Evolutionary conservation across 1,140 invertebrate genomes (phyloP), one percentile per base, ranked within the genome.

Genomic region (Mactra quadrangularis): DNA sequence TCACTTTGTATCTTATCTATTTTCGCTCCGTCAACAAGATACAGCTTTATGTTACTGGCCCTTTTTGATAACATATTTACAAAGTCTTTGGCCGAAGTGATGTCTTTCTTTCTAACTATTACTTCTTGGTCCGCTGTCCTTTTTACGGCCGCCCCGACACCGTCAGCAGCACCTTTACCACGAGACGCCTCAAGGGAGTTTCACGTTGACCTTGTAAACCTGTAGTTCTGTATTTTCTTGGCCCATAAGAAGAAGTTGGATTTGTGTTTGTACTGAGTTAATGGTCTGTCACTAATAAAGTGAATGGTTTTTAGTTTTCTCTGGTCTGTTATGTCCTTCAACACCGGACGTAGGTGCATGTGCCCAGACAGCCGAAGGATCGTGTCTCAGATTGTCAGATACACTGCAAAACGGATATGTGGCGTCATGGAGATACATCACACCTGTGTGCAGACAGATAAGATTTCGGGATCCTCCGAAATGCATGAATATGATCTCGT

Each of bases 181-280:
- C 94, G 92, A 25, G 92, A 91, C 35, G 91, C 86, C 88, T 93
- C 92, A 53, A 84, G 89, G 84, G 90, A 94, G 83, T 92, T 92
- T 92, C 92, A 94, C 4, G 89, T 88, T 13, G 82, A 77, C 27
- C 45, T 72, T 75, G 45, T 70, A 53, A 77, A 88, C 83, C 85
- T 41, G 19, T 33, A 35, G 15, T 78, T 22, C 33, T 53, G 76
- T 0, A 64, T 38, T 22, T 64, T 52, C 33, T 75, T 82, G 22
- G 29, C 35, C 0, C 84, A 60, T n/a, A 88, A 62, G 64, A 71
- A 85, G 50, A 87, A 87, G 45, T 88, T 87, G 29, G 29, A 15
- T 47, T 85, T 88, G 19, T 76, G 60, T 31, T 82, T 59, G 45
- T 89, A 90, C 27, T 89, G 88, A 11, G 79, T 68, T 2, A 85